phyloP scores from a whole-genome alignment of 2,888 invertebrate species.

The Polyploca ridens region DNA sequence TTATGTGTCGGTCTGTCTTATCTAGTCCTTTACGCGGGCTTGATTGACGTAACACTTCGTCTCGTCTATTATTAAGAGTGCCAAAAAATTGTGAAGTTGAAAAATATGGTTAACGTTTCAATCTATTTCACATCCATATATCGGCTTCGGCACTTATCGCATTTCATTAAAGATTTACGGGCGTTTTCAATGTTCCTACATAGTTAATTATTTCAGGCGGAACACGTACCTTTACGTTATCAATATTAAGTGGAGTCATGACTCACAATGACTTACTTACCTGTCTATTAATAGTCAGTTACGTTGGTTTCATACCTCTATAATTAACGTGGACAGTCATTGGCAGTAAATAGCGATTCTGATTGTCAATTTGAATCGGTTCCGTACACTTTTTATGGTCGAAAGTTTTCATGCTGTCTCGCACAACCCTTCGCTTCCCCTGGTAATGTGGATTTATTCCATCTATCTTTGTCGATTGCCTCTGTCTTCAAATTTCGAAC shows the following conservation, averaged over 20 bases:
- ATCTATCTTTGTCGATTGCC: conserved; percentile 32
- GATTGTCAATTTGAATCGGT: conserved; percentile 41
- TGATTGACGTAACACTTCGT: conserved; percentile 64
- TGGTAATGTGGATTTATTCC: conserved; percentile 16
- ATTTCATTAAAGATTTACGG: not conserved
- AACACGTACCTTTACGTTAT: conserved; percentile 19
- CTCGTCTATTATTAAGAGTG: conserved; percentile 49
- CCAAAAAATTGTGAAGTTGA: conserved; percentile 50
- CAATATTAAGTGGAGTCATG: conserved; percentile 25
- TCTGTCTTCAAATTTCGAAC: conserved; percentile 15
- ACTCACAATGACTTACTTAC: conserved; percentile 38
- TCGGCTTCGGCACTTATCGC: conserved; percentile 14
- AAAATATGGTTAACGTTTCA: conserved; percentile 38
- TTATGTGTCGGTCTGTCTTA: conserved; percentile 65
- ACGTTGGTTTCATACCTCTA: conserved; percentile 36
- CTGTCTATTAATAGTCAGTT: conserved; percentile 27
- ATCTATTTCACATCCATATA: conserved; percentile 35
- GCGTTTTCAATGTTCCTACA: conserved; percentile 1
- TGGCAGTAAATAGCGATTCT: conserved; percentile 49
- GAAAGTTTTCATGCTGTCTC: conserved; percentile 19
- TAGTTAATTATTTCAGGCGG: conserved; percentile 20
- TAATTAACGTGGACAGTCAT: conserved; percentile 55
- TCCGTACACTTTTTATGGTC: conserved; percentile 31
- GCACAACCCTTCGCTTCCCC: not conserved
- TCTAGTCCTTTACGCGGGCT: conserved; percentile 63